Percentiles rank a stretch among this genome's conserved stretches.
These are phyloP conservation scores for Taurulus bubalis DNA, from an alignment of 2,113 vertebrate species.

Conservation along the genomic window DNA sequence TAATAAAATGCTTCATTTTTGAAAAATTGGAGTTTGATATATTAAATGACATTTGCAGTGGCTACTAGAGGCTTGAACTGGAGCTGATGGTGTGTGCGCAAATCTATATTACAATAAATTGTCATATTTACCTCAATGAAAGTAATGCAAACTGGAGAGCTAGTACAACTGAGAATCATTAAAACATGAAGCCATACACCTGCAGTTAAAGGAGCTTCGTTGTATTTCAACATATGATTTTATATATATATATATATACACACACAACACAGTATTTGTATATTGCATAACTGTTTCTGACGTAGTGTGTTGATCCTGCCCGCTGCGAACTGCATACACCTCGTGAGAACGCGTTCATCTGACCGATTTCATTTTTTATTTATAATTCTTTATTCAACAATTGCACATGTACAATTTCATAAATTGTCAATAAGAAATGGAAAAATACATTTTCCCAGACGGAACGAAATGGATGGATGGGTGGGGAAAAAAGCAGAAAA, in stretches of 20 bases:
- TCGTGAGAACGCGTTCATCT: too few relatives aligned
- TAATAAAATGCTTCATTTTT: conserved; percentile 66
- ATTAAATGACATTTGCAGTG: neutral
- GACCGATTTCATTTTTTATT: too few relatives aligned
- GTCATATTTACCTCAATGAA: neutral
- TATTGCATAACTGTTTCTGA: neutral
- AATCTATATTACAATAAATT: neutral
- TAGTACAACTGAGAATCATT: neutral
- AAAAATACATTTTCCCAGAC: too few relatives aligned
- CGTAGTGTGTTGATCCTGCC: neutral
- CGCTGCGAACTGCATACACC: too few relatives aligned
- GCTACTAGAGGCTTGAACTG: neutral
- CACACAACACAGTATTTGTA: neutral
- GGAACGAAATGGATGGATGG: too few relatives aligned
- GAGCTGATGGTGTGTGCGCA: neutral
- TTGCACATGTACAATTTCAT: too few relatives aligned
- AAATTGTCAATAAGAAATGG: too few relatives aligned
- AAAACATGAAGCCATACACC: neutral
- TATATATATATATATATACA: too few relatives aligned
- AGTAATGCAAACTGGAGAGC: neutral
- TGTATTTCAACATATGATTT: too few relatives aligned
- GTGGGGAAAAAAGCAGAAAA: too few relatives aligned
- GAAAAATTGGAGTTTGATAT: neutral
- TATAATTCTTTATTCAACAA: too few relatives aligned
- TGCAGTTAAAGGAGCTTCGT: neutral